These are phyloP conservation scores for Anorthoa munda DNA, from an alignment of 2,888 invertebrate species.

Conservation along the genomic window DNA sequence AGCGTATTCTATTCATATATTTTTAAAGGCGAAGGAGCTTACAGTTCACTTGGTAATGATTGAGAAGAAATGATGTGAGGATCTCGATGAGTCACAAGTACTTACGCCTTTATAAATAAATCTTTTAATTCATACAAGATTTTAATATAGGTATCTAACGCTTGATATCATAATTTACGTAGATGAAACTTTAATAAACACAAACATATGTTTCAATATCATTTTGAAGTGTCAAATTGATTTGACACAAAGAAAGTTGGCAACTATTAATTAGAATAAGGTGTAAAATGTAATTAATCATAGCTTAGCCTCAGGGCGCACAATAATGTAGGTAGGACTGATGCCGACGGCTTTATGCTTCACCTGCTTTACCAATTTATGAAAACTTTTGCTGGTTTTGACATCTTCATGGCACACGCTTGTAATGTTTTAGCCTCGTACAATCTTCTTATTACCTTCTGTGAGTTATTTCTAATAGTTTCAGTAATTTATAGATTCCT, in stretches of 20 bases:
- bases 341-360: not conserved
- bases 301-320: not conserved
- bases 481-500: not conserved
- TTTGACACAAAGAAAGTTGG: not conserved
- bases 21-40: constrained; percentile 31
- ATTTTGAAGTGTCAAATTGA: not conserved
- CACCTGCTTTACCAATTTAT: constrained; percentile 31
- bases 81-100: constrained; percentile 43
- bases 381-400: not conserved
- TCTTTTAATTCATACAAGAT: not conserved
- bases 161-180: not conserved
- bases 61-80: constrained; percentile 41
- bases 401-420: not conserved
- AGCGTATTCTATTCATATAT: constrained; percentile 60
- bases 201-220: not conserved
- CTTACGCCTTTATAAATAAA: constrained; percentile 8
- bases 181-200: not conserved
- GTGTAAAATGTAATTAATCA: constrained; percentile 39
- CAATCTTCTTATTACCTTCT: not conserved
- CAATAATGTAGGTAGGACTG: not conserved
- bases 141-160: not conserved
- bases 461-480: not conserved
- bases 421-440: not conserved
- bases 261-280: not conserved
- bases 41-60: constrained; percentile 51